Conservation (phyloP, 1,140 invertebrate species). For the Brachionus rubens region DNA sequence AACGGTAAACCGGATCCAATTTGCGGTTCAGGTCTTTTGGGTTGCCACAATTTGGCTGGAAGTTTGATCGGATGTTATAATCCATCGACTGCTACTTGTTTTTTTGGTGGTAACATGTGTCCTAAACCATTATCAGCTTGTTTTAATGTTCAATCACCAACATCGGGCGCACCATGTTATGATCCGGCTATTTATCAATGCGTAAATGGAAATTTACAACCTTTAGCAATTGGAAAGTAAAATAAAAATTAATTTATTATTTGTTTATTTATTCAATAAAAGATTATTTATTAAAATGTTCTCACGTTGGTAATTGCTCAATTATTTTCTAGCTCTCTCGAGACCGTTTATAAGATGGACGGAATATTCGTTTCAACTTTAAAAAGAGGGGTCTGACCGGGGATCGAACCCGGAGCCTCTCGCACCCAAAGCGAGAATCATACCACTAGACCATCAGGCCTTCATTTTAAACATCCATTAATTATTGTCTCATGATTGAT, state of each 20-base stretch:
- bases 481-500: too few species aligned
- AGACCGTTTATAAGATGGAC: too few species aligned
- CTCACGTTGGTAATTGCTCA: too few species aligned
- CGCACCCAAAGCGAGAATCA: too few species aligned
- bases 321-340: too few species aligned
- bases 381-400: too few species aligned
- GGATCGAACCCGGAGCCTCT: too few species aligned
- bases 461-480: too few species aligned
- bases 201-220: slow-evolving; percentile 7
- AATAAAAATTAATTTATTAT: not conserved
- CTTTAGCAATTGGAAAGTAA: not conserved
- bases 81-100: slow-evolving; percentile 7
- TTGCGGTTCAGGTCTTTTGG: not conserved
- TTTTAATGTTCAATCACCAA: not conserved
- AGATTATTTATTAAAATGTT: too few species aligned
- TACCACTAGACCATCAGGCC: too few species aligned
- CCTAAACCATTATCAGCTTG: slow-evolving; percentile 1
- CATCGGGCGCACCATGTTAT: not conserved
- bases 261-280: slow-evolving; percentile 34
- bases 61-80: not conserved
- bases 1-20: slow-evolving; percentile 12
- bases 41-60: slow-evolving; percentile 31
- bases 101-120: slow-evolving; percentile 33
- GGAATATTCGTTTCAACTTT: too few species aligned
- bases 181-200: not conserved